A percentile compares a stretch with the other conserved stretches of the same genome.
Evolutionary conservation across 2,888 invertebrate genomes (phyloP).

Genomic region (Euplagia quadripunctaria): DNA sequence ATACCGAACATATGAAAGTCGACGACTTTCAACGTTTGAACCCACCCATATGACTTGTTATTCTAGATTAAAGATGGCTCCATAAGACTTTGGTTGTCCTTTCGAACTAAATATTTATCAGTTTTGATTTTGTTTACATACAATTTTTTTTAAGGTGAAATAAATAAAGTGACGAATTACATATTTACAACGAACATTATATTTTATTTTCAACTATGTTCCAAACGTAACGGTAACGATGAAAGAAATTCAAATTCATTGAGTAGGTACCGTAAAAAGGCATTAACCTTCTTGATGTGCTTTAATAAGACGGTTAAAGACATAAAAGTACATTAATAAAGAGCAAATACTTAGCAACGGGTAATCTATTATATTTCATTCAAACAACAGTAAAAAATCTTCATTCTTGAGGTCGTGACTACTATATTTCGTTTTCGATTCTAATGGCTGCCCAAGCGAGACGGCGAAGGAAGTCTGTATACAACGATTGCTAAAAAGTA

Average conservation of each 20-base stretch:
- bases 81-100: neutral
- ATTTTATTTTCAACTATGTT: too few species aligned
- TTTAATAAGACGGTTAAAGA: neutral
- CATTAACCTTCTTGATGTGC: neutral
- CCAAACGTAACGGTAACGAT: too few species aligned
- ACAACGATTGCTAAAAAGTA: constrained; percentile 42
- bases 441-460: constrained; percentile 50
- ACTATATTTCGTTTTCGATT: constrained; percentile 45
- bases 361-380: constrained; percentile 7
- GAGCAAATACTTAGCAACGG: neutral
- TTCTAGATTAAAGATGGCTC: neutral
- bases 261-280: neutral
- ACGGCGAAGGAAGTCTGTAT: constrained; percentile 39
- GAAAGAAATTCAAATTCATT: too few species aligned
- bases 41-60: neutral
- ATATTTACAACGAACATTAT: neutral
- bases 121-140: neutral
- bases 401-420: constrained; percentile 29
- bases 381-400: constrained; percentile 20
- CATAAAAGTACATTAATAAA: neutral
- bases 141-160: neutral
- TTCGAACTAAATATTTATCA: too few species aligned
- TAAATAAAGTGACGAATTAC: neutral
- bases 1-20: neutral
- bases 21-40: neutral